Evolutionary conservation across 2,888 invertebrate species (phyloP), one percentile per base, ranked within the genome.

Genomic region (Leucania comma): DNA sequence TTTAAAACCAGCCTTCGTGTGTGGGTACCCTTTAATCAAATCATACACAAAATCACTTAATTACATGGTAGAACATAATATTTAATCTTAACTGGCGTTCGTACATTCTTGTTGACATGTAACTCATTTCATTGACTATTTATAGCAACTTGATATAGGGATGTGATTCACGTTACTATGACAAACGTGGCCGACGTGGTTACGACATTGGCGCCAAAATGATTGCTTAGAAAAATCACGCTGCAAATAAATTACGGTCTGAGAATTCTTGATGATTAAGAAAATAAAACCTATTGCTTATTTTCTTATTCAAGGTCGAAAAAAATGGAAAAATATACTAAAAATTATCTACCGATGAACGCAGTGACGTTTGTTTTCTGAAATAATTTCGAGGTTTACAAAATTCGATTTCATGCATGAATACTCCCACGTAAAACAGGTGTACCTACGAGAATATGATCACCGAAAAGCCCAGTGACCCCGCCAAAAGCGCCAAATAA

Each of bases 401-500:
- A 57, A 58, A 48, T 54, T 70, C 14, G 20, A 42, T 50, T 54
- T 48, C 20, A 65, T 29, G 66, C 54, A 67, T 80, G 64, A 61
- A 29, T 60, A 32, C 67, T 72, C 54, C 59, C 70, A 68, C 32
- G 58, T 54, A 69, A 68, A 64, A 72, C 79, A 80, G 72, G 78
- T 85, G 78, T 77, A 72, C 56, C 73, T 32, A 48, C 73, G 72
- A 62, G 66, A 72, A 76, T 68, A 72, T 56, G 72, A 82, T 77
- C 75, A 76, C 83, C 84, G 76, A 88, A 87, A 88, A 81, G 82
- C 82, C 85, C 75, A 82, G 82, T 87, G 88, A 87, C 88, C 87
- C 88, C 86, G 87, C 79, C 82, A 78, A 90, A 89, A 89, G 84
- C 79, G 78, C 89, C 88, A 88, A 89, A 90, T 90, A 91, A 90